A percentile compares a stretch with the other conserved stretches of the same genome.
Conservation (phyloP, 2,888 invertebrate species). For the Bembecia ichneumoniformis region DNA sequence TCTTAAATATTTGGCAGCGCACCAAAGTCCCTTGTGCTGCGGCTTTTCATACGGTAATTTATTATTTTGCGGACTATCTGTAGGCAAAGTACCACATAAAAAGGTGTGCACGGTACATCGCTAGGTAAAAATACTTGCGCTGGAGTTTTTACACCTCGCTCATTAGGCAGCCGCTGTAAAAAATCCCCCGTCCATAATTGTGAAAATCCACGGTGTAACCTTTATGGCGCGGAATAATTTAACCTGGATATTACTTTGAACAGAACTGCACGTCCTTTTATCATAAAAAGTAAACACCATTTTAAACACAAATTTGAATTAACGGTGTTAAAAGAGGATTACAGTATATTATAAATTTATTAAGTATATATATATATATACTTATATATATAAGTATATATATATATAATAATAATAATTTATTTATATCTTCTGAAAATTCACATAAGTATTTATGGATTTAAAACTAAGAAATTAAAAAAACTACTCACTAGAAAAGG, state of each 20-base stretch:
- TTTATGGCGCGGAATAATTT: conserved; percentile 34
- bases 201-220: conserved; percentile 33
- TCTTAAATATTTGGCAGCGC: neutral
- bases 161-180: conserved; percentile 37
- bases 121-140: neutral
- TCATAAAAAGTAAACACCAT: conserved; percentile 17
- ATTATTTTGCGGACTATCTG: neutral
- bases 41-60: neutral
- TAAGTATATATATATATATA: too few species aligned
- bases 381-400: too few species aligned
- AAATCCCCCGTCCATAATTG: conserved; percentile 35
- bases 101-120: neutral
- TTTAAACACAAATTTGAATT: neutral
- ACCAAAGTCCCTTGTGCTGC: neutral
- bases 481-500: too few species aligned
- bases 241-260: conserved; percentile 29
- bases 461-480: too few species aligned
- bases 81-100: neutral
- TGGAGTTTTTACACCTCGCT: conserved; percentile 25
- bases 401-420: too few species aligned
- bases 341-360: neutral
- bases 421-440: too few species aligned
- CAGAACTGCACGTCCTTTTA: conserved; percentile 24
- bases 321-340: neutral
- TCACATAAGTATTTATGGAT: too few species aligned